A percentile compares a stretch with the other conserved stretches of the same genome.
Conservation (phyloP, 1,140 invertebrate genomes). For the Ceratina australensis region DNA sequence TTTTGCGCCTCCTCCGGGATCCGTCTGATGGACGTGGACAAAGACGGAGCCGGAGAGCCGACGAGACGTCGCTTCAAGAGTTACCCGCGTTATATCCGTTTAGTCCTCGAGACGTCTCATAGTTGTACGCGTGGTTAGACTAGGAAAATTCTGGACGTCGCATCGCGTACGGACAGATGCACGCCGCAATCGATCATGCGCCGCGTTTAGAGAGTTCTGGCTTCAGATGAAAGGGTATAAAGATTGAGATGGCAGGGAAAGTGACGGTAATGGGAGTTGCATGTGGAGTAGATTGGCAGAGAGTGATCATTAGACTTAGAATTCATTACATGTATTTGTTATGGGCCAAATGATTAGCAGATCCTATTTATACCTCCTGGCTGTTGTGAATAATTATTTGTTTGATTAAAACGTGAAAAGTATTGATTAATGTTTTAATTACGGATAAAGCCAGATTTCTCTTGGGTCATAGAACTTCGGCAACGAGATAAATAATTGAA, state of each 20-base stretch:
- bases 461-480: too few relatives aligned
- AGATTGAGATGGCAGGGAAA: neutral
- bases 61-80: constrained; percentile 28
- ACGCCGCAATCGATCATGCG: constrained; percentile 46
- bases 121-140: constrained; percentile 9
- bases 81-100: constrained; percentile 44
- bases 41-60: constrained; percentile 19
- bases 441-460: too few relatives aligned
- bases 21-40: constrained; percentile 41
- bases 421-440: too few relatives aligned
- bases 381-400: too few relatives aligned
- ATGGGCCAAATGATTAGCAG: too few relatives aligned
- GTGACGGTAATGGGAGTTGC: neutral
- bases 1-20: constrained; percentile 44
- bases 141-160: constrained; percentile 15
- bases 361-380: too few relatives aligned
- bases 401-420: too few relatives aligned
- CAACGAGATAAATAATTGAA: too few relatives aligned
- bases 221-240: too few relatives aligned
- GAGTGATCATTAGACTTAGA: neutral
- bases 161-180: constrained; percentile 24
- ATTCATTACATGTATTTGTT: too few relatives aligned
- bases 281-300: neutral
- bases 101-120: constrained; percentile 39
- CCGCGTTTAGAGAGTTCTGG: neutral